Conservation (phyloP, 1,140 invertebrate genomes). For the Drosophila tristis region DNA sequence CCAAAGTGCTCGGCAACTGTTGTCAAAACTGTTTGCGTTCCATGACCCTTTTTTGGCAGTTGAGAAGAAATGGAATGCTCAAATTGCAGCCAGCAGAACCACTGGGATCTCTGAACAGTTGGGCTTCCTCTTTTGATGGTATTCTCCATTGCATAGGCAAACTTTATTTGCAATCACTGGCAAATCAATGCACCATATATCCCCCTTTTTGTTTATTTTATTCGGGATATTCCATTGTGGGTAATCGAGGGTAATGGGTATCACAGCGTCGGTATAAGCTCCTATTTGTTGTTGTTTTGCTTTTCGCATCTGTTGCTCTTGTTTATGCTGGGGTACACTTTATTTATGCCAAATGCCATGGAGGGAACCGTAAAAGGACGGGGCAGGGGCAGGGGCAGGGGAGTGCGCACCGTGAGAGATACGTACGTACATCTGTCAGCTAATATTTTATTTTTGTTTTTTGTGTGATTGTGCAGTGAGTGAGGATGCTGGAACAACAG, state of each 20-base stretch:
- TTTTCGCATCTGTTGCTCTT: neutral
- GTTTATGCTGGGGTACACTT: constrained; percentile 6
- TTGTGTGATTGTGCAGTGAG: neutral
- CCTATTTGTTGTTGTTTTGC: constrained; percentile 2
- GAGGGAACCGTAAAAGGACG: neutral
- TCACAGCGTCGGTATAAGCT: no score
- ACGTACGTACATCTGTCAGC: constrained; percentile 38
- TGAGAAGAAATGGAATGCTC: no score
- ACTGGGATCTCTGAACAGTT: no score
- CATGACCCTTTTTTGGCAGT: neutral
- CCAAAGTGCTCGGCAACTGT: constrained; percentile 10
- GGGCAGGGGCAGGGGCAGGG: neutral
- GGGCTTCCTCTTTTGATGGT: no score
- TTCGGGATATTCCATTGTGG: no score
- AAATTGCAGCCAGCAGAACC: no score
- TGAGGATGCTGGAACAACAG: neutral
- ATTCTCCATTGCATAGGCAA: no score
- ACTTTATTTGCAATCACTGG: no score
- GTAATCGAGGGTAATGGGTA: no score
- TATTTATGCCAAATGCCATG: constrained; percentile 30
- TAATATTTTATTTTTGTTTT: constrained; percentile 42
- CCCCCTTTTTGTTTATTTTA: no score
- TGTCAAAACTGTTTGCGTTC: constrained; percentile 20
- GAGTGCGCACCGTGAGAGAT: no score
- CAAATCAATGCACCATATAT: no score